Conservation (phyloP, 2,888 invertebrate genomes). For the Rhodophaea formosa region DNA sequence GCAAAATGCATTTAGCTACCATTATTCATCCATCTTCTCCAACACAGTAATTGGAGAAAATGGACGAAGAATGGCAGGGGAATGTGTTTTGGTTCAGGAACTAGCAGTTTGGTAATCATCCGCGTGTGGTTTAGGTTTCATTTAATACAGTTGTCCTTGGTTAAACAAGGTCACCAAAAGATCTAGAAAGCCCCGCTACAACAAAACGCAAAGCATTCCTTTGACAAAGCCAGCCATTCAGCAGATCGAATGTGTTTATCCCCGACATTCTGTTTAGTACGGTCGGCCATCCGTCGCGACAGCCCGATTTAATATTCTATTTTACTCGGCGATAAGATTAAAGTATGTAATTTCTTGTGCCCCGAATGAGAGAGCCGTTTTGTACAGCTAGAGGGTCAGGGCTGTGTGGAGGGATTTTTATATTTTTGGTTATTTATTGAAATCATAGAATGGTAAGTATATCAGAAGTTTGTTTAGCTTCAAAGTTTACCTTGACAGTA, state of each 20-base stretch:
- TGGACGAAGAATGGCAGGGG: too few species aligned
- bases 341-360: conserved; percentile 80
- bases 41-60: too few species aligned
- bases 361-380: conserved; percentile 63
- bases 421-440: too few species aligned
- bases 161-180: neutral
- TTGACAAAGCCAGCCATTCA: conserved; percentile 36
- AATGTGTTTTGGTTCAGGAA: too few species aligned
- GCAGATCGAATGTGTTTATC: conserved; percentile 61
- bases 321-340: conserved; percentile 78
- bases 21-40: too few species aligned
- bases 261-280: conserved; percentile 58
- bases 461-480: too few species aligned
- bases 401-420: conserved; percentile 42
- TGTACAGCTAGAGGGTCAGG: conserved; percentile 60
- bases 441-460: too few species aligned
- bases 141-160: too few species aligned
- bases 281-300: conserved; percentile 60
- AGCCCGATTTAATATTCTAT: conserved; percentile 78
- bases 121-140: too few species aligned
- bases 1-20: too few species aligned
- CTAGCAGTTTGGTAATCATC: too few species aligned
- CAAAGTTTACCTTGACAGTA: too few species aligned
- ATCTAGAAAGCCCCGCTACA: conserved; percentile 16
- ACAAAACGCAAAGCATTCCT: conserved; percentile 44